These are phyloP conservation scores for Biston stratarius DNA, from an alignment of 2,888 invertebrate species.

Conservation along the genomic window DNA sequence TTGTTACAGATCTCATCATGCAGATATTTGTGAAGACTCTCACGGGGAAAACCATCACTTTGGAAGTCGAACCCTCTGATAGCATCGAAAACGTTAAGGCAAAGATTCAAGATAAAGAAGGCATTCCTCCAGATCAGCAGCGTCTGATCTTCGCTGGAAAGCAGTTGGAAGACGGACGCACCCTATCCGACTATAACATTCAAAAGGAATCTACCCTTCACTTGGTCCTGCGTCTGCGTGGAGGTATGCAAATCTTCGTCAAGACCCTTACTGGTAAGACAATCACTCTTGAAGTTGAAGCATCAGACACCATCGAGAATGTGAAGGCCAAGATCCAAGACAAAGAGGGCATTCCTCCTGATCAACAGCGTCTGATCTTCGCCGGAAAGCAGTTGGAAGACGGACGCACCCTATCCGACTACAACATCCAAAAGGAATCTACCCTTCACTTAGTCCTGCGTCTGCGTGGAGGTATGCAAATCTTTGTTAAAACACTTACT, in stretches of 20 bases:
- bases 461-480: conserved; percentile 73
- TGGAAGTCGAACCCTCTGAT: conserved; percentile 71
- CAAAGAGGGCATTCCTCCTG: conserved; percentile 75
- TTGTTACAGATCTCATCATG: conserved; percentile 72
- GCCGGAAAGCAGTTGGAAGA: conserved; percentile 75
- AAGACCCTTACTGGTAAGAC: conserved; percentile 75
- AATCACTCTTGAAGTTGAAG: conserved; percentile 71
- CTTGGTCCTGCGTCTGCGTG: conserved; percentile 67
- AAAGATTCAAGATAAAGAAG: conserved; percentile 74
- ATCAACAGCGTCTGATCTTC: conserved; percentile 73
- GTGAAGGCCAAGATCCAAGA: conserved; percentile 76
- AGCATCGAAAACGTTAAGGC: conserved; percentile 75
- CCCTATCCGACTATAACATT: conserved; percentile 72
- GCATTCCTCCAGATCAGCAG: conserved; percentile 74
- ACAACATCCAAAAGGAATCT: conserved; percentile 75
- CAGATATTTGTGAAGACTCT: conserved; percentile 72
- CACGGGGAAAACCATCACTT: conserved; percentile 64
- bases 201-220: conserved; percentile 73
- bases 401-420: conserved; percentile 72
- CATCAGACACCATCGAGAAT: conserved; percentile 74
- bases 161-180: conserved; percentile 71
- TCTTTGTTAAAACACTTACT: conserved; percentile 69
- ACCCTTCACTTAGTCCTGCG: conserved; percentile 72
- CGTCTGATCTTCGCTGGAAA: conserved; percentile 72
- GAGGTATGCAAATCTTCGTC: conserved; percentile 76